phyloP scores from a whole-genome alignment of 2,888 invertebrate species.

The Oscheius sp. region DNA sequence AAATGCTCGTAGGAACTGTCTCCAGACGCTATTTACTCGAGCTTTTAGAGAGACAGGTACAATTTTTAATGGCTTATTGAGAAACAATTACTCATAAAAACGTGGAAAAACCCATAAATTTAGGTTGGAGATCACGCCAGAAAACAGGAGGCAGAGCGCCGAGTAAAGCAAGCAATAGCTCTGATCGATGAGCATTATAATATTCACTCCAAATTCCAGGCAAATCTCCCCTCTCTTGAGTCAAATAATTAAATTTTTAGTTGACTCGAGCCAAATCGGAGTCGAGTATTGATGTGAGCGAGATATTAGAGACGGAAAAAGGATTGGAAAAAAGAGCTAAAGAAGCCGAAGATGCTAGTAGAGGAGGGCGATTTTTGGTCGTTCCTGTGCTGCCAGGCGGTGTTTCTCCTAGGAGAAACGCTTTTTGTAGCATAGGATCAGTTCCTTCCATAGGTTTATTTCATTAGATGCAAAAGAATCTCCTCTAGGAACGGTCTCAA shows the following conservation, averaged over 20 bases:
- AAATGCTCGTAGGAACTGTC: slow-evolving; percentile 68
- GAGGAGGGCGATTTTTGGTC: slow-evolving; percentile 2
- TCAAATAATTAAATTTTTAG: background rate
- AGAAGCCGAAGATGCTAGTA: slow-evolving; percentile 6
- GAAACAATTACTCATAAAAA: background rate
- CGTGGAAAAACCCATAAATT: background rate
- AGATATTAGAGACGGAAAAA: background rate
- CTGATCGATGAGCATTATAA: slow-evolving; percentile 68
- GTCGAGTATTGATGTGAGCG: background rate
- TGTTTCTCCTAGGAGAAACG: slow-evolving; percentile 40
- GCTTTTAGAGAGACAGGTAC: slow-evolving; percentile 51
- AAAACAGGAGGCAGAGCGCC: slow-evolving; percentile 58
- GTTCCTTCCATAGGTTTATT: slow-evolving; percentile 1
- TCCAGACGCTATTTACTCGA: slow-evolving; percentile 58
- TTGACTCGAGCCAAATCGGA: slow-evolving; percentile 2
- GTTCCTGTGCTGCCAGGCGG: slow-evolving; percentile 9
- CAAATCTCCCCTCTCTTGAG: background rate
- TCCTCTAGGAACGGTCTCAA: background rate
- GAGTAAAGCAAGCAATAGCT: slow-evolving; percentile 64
- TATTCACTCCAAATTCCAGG: too few relatives aligned
- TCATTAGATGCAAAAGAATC: background rate
- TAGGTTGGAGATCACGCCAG: slow-evolving; percentile 61
- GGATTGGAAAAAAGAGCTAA: background rate
- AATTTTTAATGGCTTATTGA: too few relatives aligned
- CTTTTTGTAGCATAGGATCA: slow-evolving; percentile 41